Evolutionary conservation across 2,113 vertebrate genomes (phyloP), one percentile per base, ranked within the genome.

Genomic region (Eulemur rufifrons): DNA sequence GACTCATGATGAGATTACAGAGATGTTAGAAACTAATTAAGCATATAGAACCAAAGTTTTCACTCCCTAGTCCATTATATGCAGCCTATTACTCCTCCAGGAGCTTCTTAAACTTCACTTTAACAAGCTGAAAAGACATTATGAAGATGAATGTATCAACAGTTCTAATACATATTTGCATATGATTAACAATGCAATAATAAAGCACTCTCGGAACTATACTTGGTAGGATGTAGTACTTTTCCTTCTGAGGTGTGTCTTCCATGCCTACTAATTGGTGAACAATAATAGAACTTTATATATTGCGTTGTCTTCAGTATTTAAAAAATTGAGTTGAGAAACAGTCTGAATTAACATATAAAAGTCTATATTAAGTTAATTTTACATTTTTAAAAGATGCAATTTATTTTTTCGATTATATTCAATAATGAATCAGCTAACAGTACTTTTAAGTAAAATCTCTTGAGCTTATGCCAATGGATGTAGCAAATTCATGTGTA

Each of bases 21-120:
- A 97, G 94, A 96, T 93, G 96, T 97, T 95, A 97, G 97, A 96
- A 96, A 98, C 91, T 97, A 98, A 97, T 98, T 97, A 98, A 97
- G 92, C 94, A 89, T 93, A 93, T 83, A 96, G 86, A 95, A 95
- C 74, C 89, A 91, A 97, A 97, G 78, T 97, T 96, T 97, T 95
- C 86, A 89, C 84, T 94, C 91, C 81, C 91, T 66, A 80, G 68
- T 89, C 95, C 91, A 96, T 96, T 97, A 96, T 82, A 93, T 74
- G 69, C 73, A 91, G 95, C 71, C 89, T 94, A 97, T 94, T 96
- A 96, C 93, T 97, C 97, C 95, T 97, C 73, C 78, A 97, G 96
- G 95, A 97, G 56, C 95, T 74, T 91, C 96, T 96, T 95, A 95
- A 95, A 97, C 95, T 93, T 98, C 93, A 91, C 50, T 96, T 91